Conservation (phyloP, 1,140 invertebrate species). For the Heliconius nattereri region DNA sequence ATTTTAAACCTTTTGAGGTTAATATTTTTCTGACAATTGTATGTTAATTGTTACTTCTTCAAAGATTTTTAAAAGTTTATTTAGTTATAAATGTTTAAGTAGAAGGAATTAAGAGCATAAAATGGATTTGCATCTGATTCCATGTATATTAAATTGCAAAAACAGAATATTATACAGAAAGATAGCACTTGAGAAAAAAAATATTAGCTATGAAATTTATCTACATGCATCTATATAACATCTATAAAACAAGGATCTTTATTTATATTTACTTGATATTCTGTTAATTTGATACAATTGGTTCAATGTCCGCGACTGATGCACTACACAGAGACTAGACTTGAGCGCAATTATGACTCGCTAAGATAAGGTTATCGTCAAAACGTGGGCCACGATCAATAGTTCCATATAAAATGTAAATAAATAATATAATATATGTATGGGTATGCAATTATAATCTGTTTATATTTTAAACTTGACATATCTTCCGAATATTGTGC, state of each 20-base stretch:
- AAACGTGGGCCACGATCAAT: neutral
- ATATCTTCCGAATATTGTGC: neutral
- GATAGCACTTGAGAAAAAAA: neutral
- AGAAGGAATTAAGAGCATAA: no score
- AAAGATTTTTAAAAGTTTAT: no score
- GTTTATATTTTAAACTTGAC: neutral
- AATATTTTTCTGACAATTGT: no score
- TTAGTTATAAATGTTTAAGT: no score
- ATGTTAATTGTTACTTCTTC: no score
- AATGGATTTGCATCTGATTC: no score
- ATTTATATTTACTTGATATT: neutral
- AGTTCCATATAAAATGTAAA: neutral
- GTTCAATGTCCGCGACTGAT: constrained; percentile 9
- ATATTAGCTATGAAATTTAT: no score
- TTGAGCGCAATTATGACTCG: neutral
- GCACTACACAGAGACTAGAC: neutral
- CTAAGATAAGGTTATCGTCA: constrained; percentile 12
- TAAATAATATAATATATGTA: neutral
- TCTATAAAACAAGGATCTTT: neutral
- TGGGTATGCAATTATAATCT: neutral
- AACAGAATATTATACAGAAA: neutral
- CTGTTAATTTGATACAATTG: constrained; percentile 1
- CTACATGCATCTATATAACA: no score
- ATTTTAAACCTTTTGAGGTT: no score
- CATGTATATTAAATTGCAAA: no score